Base-by-base conservation (phyloP, 2,113 vertebrate species). In the Tapirus terrestris region DNA sequence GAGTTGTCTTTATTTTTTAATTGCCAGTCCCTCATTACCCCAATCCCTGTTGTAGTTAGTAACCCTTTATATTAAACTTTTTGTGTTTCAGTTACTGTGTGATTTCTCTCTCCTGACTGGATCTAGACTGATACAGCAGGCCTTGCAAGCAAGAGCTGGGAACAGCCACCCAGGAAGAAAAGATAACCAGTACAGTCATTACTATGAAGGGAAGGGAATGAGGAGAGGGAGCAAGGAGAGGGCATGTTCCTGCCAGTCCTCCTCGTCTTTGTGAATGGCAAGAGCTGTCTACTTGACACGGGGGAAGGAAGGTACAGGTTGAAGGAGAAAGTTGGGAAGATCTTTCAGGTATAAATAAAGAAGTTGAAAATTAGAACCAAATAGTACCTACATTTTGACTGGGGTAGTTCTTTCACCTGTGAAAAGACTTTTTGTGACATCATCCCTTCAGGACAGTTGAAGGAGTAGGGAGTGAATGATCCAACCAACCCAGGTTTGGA, bases 321-420 rank as follows among this genome's bases (percentile, higher is more conserved):
- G 70, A 67, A 33, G 53, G 39, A 82, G 51, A 45, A 33, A 13
- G 33, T 83, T 2, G 60, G 48, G 36, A 76, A n/a, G 14, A 21
- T 48, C 68, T 67, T 89, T 89, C 51, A 51, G 39, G 5, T 76
- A 45, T n/a, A 94, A 94, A 58, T 18, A 63, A 89, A 67, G 53
- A 89, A 48, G 61, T 51, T 48, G 51, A 92, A 89, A 61, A 58
- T 83, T 58, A 75, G 36, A 83, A 53, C 51, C 84, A 27, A 75
- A 81, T 4, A 67, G 89, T 48, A 36, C 45, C 58, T 39, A 75
- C 2, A 39, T 60, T 56, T 76, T 36, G 25, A 68, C n/a, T 21
- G 17, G 7, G 60, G 16, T 60, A 21, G 48, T 51, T 67, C 85
- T 83, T 88, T 67, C 60, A 67, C 56, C 39, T 83, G 51, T 43